Evolutionary conservation across 2,888 invertebrate genomes (phyloP), one percentile per base, ranked within the genome.

Genomic region (Hyppa rectilinea): DNA sequence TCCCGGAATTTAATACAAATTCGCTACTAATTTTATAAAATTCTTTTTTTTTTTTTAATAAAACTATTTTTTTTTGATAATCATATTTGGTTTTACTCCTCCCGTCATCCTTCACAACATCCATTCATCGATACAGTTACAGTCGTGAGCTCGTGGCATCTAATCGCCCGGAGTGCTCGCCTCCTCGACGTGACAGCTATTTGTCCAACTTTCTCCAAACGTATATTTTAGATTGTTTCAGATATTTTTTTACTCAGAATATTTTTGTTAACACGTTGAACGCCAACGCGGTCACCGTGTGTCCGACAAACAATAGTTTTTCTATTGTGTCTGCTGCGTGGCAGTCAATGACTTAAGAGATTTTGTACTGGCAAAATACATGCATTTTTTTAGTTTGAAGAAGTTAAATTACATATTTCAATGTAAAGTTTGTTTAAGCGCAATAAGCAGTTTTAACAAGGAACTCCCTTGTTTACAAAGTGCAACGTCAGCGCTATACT

Each of bases 381-480:
- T 10, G 12, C 17, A 4, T 36, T 47, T 34, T 36, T 36, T 7
- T 12, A 26, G 12, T 50, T 53, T 36, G 17, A 4, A n/a, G 5
- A 49, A 31, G 20, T 78, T 55, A n/a, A 78, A 78, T 50, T 36
- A 56, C 31, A 56, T 58, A 45, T 77, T 75, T 81, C 49, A 67
- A 67, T 77, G 62, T 62, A 67, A 63, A 67, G 43, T 77, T 77
- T 45, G 52, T 9, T 36, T 38, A 43, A 67, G 61, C 50, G 58
- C 26, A 77, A 77, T 71, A 75, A 71, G 63, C 71, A 67, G 53
- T 59, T 49, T 62, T 34, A 52, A 71, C 59, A 52, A 69, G 56
- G 58, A 82, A 72, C 65, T 75, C 50, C 26, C 23, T 65, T 56
- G 74, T 63, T 75, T 43, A 69, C 75, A 77, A 85, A 80, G 63